phyloP scores from a whole-genome alignment of 2,888 invertebrate species.

The Trisateles emortualis region DNA sequence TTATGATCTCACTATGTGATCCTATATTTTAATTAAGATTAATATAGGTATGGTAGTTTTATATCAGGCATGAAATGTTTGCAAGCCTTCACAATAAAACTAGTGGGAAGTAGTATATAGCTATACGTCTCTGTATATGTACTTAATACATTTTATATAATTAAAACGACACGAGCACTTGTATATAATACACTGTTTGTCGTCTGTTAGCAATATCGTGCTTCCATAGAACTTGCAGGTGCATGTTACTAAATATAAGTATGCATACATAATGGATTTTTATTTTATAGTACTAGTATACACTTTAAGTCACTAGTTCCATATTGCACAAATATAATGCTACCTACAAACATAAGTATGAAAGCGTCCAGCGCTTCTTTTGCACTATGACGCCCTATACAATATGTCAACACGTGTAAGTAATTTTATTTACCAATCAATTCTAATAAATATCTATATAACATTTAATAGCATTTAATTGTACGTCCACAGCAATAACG shows the following conservation, averaged over 20 bases:
- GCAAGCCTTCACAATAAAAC: constrained; percentile 29
- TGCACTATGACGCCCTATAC: constrained; percentile 1
- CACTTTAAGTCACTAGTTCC: constrained; percentile 6
- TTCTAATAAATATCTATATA: not conserved
- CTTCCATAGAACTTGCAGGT: constrained; percentile 47
- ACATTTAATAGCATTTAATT: not conserved
- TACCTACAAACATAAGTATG: not conserved
- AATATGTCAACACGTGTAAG: constrained; percentile 12
- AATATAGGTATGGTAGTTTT: constrained; percentile 30
- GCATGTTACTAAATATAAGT: constrained; percentile 53
- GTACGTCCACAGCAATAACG: not conserved
- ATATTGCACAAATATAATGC: constrained; percentile 7
- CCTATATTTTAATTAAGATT: constrained; percentile 34
- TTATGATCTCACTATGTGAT: constrained; percentile 50
- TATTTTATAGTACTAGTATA: constrained; percentile 46
- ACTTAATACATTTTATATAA: constrained; percentile 25
- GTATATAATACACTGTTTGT: constrained; percentile 52
- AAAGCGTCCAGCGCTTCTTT: not conserved
- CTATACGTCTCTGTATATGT: constrained; percentile 33
- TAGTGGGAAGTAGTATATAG: constrained; percentile 29
- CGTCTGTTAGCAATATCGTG: constrained; percentile 36
- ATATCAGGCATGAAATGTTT: constrained; percentile 15
- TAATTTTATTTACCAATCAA: constrained; percentile 12
- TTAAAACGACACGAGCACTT: constrained; percentile 37
- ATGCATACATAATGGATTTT: constrained; percentile 51